Evolutionary conservation across 2,797 vertebrate species (phyloP).

Genomic region (Melanotaenia pygmaea): DNA sequence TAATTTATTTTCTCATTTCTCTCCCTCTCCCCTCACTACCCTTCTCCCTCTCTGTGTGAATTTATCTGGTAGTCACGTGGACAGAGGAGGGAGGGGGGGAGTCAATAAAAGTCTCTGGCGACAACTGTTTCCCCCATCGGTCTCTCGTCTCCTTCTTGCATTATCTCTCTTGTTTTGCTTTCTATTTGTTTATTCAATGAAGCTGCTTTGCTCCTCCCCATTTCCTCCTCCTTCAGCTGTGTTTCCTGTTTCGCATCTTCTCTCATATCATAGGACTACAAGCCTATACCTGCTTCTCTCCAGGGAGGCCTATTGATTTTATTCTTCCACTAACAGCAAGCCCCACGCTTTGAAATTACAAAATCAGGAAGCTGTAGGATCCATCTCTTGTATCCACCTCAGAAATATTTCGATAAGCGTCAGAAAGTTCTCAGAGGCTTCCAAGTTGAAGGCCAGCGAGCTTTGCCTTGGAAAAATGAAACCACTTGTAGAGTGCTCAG

Average conservation of each 20-base stretch:
- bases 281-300: constrained; percentile 72
- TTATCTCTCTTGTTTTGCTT: constrained; percentile 80
- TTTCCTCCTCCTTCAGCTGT: constrained; percentile 65
- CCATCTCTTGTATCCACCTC: constrained; percentile 71
- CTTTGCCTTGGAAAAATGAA: constrained; percentile 41
- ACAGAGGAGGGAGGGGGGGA: constrained; percentile 61
- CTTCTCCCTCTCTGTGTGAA: constrained; percentile 76
- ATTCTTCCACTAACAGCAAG: constrained; percentile 75
- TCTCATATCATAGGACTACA: constrained; percentile 70
- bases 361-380: constrained; percentile 82
- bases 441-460: constrained; percentile 53
- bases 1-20: constrained; percentile 97
- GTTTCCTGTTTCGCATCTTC: constrained; percentile 73
- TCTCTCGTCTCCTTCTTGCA: constrained; percentile 82
- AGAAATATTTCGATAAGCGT: constrained; percentile 64
- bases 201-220: constrained; percentile 72
- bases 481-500: constrained; percentile 41
- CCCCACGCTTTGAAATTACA: constrained; percentile 77
- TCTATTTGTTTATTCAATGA: constrained; percentile 80
- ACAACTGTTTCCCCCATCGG: constrained; percentile 85
- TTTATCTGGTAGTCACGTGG: constrained; percentile 87
- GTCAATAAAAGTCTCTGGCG: constrained; percentile 88
- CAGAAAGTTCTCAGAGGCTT: constrained; percentile 68
- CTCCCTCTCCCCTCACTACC: constrained; percentile 84
- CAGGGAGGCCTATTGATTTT: constrained; percentile 77